These are phyloP conservation scores for Ectemnius lituratus DNA, from an alignment of 2,888 invertebrate genomes.

Conservation along the genomic window DNA sequence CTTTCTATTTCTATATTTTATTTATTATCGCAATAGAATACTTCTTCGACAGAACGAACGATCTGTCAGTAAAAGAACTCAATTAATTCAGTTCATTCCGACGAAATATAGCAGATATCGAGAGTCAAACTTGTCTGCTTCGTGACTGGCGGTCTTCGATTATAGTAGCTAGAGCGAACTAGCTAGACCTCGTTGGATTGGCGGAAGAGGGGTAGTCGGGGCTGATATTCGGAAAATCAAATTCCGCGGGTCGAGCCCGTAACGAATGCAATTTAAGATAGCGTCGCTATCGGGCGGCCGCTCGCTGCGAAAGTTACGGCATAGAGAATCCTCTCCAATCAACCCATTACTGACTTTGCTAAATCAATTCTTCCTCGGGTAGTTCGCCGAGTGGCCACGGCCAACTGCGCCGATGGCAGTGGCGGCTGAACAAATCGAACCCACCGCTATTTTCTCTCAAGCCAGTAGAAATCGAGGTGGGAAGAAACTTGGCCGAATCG, in stretches of 20 bases:
- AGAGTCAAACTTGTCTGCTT: constrained; percentile 54
- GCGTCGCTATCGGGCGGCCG: constrained; percentile 31
- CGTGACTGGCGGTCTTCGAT: constrained; percentile 32
- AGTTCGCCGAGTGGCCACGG: constrained; percentile 17
- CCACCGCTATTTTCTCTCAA: constrained; percentile 2
- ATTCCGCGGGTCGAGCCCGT: constrained; percentile 49
- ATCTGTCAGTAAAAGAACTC: too few relatives aligned
- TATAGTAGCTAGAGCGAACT: background rate
- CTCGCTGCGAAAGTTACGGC: constrained; percentile 39
- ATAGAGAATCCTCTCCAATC: constrained; percentile 56
- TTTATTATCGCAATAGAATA: too few relatives aligned
- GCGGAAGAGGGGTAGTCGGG: too few relatives aligned
- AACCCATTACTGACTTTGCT: constrained; percentile 56
- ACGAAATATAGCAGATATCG: constrained; percentile 43
- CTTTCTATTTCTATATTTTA: too few relatives aligned
- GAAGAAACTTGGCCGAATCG: background rate
- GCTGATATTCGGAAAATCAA: constrained; percentile 57
- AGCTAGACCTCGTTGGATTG: too few relatives aligned
- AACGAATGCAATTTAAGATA: constrained; percentile 57
- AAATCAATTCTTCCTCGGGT: constrained; percentile 49
- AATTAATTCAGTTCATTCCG: constrained; percentile 26
- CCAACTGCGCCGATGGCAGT: too few relatives aligned
- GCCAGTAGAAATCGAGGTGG: background rate
- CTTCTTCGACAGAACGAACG: too few relatives aligned
- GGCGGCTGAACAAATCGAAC: constrained; percentile 21